Evolutionary conservation across 1,140 invertebrate species (phyloP), one percentile per base, ranked within the genome.

Genomic region (Nasonia longicornis): DNA sequence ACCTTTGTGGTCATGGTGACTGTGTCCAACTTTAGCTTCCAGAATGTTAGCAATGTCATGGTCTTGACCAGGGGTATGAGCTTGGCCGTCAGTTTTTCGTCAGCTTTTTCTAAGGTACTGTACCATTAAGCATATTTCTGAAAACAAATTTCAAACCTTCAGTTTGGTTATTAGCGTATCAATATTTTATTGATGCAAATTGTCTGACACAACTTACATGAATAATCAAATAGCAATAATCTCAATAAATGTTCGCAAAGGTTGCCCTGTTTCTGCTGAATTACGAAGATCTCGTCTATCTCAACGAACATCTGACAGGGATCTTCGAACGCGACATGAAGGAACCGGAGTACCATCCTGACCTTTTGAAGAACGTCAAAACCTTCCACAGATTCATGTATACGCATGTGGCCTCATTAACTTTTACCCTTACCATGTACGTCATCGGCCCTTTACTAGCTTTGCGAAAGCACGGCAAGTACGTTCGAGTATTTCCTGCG

Each of bases 31-130:
- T 70, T 70, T 38, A 20, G 29, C 16, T 70, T 70, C 4, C 69
- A 70, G 2, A 70, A 70, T 8, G 31, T 70, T 38, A 8, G 35
- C 11, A 83, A 83, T 78, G 26, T 81, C n/a, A 70, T 26, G 6
- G 7, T 84, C 16, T 31, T 83, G 7, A 84, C 82, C 2, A 79
- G 81, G 66, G 77, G 81, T 52, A n/a, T 82, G 1, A 71, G 84
- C 3, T 7, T 82, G 12, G 52, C 77, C 1, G 29, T 71, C 16
- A 79, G 82, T 29, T 80, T 82, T 22, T 52, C 63, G 2, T 48
- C 79, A 10, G 42, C 72, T 69, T 31, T 80, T 2, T 14, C 80
- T 11, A 84, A 84, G 78, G 84, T 84, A 77, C 20, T 52, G 48
- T 52, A 3, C 3, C 2, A 52, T 42, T 10, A 42, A 7, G 38